These are phyloP conservation scores for Drosophila pectinifera DNA, from an alignment of 1,140 invertebrate genomes.

Conservation along the genomic window DNA sequence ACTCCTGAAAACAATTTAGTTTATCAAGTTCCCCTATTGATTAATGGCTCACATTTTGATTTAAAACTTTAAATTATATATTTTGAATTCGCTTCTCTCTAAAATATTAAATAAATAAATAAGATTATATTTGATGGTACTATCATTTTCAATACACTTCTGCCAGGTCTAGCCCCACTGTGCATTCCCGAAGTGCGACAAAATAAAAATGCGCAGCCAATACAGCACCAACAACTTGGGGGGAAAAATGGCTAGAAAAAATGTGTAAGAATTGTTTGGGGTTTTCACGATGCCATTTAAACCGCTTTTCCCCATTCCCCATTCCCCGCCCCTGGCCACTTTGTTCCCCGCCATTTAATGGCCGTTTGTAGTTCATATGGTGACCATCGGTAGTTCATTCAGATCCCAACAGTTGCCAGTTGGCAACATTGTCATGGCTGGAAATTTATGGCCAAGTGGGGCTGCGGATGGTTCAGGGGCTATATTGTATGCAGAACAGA, in stretches of 20 bases:
- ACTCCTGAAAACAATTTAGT: neutral
- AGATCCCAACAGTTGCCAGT: constrained; percentile 58
- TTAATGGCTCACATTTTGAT: too few relatives aligned
- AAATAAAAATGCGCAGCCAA: constrained; percentile 58
- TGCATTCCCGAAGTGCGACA: constrained; percentile 31
- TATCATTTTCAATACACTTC: neutral
- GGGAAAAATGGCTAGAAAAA: constrained; percentile 64
- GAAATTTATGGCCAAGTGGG: constrained; percentile 57
- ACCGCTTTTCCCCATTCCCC: constrained; percentile 3
- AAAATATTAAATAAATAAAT: too few relatives aligned
- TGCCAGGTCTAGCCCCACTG: neutral
- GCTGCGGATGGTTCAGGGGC: neutral
- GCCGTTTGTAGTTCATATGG: constrained; percentile 75
- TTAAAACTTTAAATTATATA: too few relatives aligned
- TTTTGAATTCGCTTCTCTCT: too few relatives aligned
- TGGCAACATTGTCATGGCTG: constrained; percentile 75
- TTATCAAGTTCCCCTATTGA: too few relatives aligned
- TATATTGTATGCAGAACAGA: constrained; percentile 31
- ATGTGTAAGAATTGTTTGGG: constrained; percentile 67
- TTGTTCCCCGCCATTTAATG: constrained; percentile 39
- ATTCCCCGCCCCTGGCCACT: neutral
- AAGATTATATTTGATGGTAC: neutral
- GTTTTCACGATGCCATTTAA: constrained; percentile 48
- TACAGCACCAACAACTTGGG: constrained; percentile 30
- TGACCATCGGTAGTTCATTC: constrained; percentile 47